Evolutionary conservation across 2,113 vertebrate genomes (phyloP).

Genomic region (Malurus alboscapulatus): DNA sequence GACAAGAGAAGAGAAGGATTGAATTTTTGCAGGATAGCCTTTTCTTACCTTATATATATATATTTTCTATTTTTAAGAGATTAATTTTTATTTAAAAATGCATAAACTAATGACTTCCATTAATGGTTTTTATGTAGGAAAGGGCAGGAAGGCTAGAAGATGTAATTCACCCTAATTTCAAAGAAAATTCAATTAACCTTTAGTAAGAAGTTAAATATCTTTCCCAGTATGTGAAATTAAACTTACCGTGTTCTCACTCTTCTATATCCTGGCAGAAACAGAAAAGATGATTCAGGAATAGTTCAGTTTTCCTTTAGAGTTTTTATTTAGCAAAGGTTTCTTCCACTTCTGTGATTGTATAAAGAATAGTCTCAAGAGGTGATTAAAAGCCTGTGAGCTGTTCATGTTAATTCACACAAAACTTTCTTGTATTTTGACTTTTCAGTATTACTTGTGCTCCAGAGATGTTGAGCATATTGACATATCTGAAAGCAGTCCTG

Average conservation of each 20-base stretch:
- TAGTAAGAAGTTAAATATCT: neutral
- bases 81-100: neutral
- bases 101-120: neutral
- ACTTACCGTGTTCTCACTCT: neutral
- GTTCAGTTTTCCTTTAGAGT: neutral
- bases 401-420: neutral
- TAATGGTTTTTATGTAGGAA: neutral
- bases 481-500: neutral
- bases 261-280: neutral
- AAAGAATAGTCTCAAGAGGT: neutral
- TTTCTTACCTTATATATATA: neutral
- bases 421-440: neutral
- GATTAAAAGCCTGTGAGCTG: neutral
- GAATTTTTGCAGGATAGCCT: neutral
- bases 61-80: neutral
- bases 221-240: neutral
- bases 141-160: neutral
- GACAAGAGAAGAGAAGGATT: neutral
- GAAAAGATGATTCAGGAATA: neutral
- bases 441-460: neutral
- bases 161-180: neutral
- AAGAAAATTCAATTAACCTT: constrained; percentile 4
- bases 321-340: neutral
- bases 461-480: neutral
- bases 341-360: neutral